Percentiles rank a stretch among this genome's conserved stretches.
These are phyloP conservation scores for Chiloscyllium plagiosum DNA, from an alignment of 2,113 vertebrate genomes.

Conservation along the genomic window DNA sequence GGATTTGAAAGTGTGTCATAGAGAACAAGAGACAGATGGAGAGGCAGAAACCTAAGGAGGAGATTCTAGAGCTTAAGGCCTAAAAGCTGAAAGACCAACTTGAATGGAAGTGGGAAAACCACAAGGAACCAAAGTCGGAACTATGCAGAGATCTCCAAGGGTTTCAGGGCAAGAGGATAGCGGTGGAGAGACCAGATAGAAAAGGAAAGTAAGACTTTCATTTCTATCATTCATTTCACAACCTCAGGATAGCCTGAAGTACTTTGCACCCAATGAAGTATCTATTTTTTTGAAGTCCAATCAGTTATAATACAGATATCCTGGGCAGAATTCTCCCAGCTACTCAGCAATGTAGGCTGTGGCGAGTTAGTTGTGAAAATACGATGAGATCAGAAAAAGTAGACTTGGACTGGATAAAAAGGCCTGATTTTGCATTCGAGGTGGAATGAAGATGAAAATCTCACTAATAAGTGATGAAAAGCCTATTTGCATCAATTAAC, in stretches of 20 bases:
- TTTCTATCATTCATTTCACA: no score
- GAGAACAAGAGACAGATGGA: background rate
- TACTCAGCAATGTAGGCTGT: no score
- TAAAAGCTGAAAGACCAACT: background rate
- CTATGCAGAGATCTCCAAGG: background rate
- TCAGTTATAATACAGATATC: background rate
- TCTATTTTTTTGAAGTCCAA: background rate
- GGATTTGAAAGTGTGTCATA: background rate
- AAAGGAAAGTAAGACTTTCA: background rate
- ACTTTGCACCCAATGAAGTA: background rate
- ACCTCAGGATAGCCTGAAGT: background rate
- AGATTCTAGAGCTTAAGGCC: background rate
- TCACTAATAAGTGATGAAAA: no score
- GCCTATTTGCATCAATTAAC: no score
- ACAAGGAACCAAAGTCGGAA: background rate
- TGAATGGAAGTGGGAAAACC: background rate
- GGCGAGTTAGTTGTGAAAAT: no score
- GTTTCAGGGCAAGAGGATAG: background rate
- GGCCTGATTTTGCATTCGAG: no score
- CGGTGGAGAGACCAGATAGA: background rate
- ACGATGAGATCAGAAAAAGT: no score
- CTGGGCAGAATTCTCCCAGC: background rate
- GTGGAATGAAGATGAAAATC: no score
- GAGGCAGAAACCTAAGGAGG: background rate
- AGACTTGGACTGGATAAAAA: no score